Percentiles rank a stretch among this genome's conserved stretches.
phyloP scores from a whole-genome alignment of 2,113 vertebrate genomes.

The Myotis davidii region DNA sequence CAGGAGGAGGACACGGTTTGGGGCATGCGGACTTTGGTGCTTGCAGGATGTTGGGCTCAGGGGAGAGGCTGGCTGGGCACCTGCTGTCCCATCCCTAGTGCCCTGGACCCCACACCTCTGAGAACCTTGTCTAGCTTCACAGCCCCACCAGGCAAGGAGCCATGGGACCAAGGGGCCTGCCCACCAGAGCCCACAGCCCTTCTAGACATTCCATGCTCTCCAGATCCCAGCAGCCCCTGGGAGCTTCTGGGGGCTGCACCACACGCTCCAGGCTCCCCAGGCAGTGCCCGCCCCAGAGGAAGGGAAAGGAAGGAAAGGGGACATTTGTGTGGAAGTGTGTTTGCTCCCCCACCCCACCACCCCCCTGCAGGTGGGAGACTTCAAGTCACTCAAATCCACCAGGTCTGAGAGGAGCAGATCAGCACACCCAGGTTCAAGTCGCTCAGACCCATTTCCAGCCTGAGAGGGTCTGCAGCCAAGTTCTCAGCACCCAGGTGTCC shows the following conservation, averaged over 20 bases:
- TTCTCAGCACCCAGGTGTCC: not conserved
- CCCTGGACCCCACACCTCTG: not conserved
- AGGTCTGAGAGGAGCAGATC: not conserved
- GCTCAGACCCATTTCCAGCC: not conserved
- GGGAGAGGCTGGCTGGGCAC: not conserved
- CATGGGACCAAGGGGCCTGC: not conserved
- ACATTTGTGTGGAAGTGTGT: not conserved
- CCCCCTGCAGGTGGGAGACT: too few species aligned
- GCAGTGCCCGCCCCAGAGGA: not conserved
- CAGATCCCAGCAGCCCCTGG: fast-evolving
- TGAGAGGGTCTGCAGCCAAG: fast-evolving
- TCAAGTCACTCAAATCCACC: fast-evolving
- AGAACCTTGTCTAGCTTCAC: fast-evolving
- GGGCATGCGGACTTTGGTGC: not conserved
- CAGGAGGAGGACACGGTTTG: fast-evolving
- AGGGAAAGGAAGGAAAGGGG: not conserved
- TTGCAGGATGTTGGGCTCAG: fast-evolving
- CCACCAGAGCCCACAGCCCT: not conserved
- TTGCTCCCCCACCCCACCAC: too few species aligned
- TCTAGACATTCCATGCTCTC: too few species aligned
- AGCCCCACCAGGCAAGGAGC: fast-evolving
- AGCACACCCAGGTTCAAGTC: fast-evolving
- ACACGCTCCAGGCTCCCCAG: not conserved
- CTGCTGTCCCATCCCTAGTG: too few species aligned
- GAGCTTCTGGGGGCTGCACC: fast-evolving